These are phyloP conservation scores for Gallinago undulata DNA, from an alignment of 2,113 vertebrate genomes.

Conservation along the genomic window DNA sequence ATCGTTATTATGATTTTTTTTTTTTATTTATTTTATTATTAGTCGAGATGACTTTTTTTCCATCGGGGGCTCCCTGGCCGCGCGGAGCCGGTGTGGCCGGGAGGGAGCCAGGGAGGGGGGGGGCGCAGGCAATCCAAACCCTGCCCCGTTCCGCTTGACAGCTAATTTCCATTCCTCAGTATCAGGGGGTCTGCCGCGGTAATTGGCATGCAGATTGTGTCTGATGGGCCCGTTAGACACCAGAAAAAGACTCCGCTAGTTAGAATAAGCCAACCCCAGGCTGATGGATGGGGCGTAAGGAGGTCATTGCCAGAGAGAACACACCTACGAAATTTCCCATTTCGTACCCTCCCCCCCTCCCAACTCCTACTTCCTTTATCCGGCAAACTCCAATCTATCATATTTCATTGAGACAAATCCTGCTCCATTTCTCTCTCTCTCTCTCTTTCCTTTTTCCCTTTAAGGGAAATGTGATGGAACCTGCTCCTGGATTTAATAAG, in stretches of 20 bases:
- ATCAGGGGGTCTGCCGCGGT: constrained; percentile 97
- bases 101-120: constrained; percentile 6
- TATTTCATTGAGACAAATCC: constrained; percentile 82
- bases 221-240: constrained; percentile 90
- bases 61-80: constrained; percentile 75
- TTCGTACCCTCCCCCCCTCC: neutral
- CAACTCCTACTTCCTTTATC: constrained; percentile 74
- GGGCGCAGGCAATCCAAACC: constrained; percentile 59
- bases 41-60: constrained; percentile 89
- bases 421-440: constrained; percentile 54
- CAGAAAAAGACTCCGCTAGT: constrained; percentile 91
- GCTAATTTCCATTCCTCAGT: constrained; percentile 97
- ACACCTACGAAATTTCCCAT: constrained; percentile 51
- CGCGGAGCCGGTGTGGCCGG: constrained; percentile 37
- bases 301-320: constrained; percentile 87
- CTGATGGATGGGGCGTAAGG: constrained; percentile 97
- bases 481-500: constrained; percentile 77
- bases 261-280: constrained; percentile 95
- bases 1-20: constrained; percentile 28
- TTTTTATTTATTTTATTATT: constrained; percentile 12
- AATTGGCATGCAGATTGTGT: constrained; percentile 99
- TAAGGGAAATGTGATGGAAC: constrained; percentile 81
- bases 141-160: constrained; percentile 84
- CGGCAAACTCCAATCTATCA: constrained; percentile 80
- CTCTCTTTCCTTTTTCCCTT: constrained; percentile 70